Conservation (phyloP, 2,888 invertebrate species). For the Antheraea yamamai region DNA sequence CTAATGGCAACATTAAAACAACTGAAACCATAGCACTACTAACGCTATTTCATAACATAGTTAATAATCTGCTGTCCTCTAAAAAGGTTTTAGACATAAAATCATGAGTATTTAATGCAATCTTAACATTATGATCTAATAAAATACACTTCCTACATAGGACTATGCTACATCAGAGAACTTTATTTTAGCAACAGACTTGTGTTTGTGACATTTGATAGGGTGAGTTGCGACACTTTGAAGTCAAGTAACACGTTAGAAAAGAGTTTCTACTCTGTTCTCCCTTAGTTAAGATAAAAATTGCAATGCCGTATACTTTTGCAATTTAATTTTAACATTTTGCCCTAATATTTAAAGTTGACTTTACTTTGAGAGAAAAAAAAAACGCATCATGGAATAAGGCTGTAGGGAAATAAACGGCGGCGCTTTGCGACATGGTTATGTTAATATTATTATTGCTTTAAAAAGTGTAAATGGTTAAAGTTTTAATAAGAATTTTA, state of each 20-base stretch:
- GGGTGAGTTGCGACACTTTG: constrained; percentile 62
- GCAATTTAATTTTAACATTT: constrained; percentile 53
- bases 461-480: constrained; percentile 32
- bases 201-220: constrained; percentile 69
- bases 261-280: constrained; percentile 44
- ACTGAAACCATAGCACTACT: too few species aligned
- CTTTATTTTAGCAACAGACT: constrained; percentile 66
- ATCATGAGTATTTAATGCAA: constrained; percentile 46
- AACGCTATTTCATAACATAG: neutral
- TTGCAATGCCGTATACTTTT: constrained; percentile 24
- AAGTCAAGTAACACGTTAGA: constrained; percentile 38
- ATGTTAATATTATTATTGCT: constrained; percentile 58
- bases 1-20: neutral
- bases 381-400: constrained; percentile 36
- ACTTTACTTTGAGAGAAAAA: constrained; percentile 44
- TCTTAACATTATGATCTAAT: constrained; percentile 50
- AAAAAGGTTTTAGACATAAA: constrained; percentile 20
- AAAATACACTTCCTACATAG: constrained; percentile 61
- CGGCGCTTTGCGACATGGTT: constrained; percentile 48
- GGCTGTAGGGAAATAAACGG: constrained; percentile 49
- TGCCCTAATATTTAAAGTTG: constrained; percentile 44
- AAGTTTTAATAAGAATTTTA: constrained; percentile 22
- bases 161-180: constrained; percentile 57
- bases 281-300: constrained; percentile 34
- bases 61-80: neutral